Conservation (phyloP, 2,888 invertebrate genomes). For the Ecdyonurus torrentis region DNA sequence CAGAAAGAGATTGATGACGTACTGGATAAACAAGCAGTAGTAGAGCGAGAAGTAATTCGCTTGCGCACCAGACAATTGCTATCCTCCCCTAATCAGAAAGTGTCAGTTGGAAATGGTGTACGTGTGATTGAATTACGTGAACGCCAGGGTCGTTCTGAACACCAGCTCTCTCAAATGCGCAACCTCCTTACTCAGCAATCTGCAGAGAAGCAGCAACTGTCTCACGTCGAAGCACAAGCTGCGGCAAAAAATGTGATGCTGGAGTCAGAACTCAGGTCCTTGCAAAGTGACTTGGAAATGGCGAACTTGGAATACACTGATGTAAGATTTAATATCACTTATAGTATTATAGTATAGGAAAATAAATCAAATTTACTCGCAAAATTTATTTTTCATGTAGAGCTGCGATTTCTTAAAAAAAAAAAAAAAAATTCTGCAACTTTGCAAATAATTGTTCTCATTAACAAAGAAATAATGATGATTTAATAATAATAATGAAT, state of each 20-base stretch:
- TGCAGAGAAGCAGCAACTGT: neutral
- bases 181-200: neutral
- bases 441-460: too few species aligned
- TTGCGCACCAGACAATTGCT: neutral
- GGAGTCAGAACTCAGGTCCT: neutral
- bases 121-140: neutral
- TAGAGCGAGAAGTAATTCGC: neutral
- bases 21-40: neutral
- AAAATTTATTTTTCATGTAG: too few species aligned
- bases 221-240: neutral
- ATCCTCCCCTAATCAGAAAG: neutral
- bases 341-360: too few species aligned
- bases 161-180: neutral
- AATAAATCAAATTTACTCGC: too few species aligned
- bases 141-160: neutral
- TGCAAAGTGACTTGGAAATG: neutral
- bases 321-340: too few species aligned
- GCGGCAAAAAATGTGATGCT: neutral
- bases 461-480: too few species aligned
- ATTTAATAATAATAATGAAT: too few species aligned
- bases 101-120: neutral
- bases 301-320: neutral
- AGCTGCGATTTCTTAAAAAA: too few species aligned
- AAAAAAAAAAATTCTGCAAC: too few species aligned
- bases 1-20: too few species aligned